Evolutionary conservation across 2,797 vertebrate genomes (phyloP), one percentile per base, ranked within the genome.

Genomic region (Cirrhinus mrigala): DNA sequence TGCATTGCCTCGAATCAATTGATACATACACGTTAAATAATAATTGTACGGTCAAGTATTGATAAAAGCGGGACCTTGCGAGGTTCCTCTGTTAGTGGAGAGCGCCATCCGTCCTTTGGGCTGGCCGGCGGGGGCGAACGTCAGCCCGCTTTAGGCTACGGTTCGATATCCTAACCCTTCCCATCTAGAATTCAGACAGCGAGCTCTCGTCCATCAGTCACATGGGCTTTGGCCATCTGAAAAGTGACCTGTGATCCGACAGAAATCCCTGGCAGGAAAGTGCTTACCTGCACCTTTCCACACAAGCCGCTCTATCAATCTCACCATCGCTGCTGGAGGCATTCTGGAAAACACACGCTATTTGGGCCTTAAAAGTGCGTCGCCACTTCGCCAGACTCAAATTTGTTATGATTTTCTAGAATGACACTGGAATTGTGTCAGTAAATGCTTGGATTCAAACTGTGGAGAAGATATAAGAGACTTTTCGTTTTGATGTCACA

Each of bases 11-110:
- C 20, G 68, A 88, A 95, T 95, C 93, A 93, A 94, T 94, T 91
- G 87, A 91, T 93, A 94, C 92, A 92, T 94, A 92, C 94, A 94
- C 92, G 93, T 95, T 95, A 95, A 95, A 95, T 95, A 95, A 96
- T 94, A 95, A 95, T 95, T 93, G 93, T 92, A 93, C 92, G 85
- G 93, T 90, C 92, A 93, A 93, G 91, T 94, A 95, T 95, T 93
- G 94, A 95, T 92, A 92, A 92, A 88, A 86, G 58, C 33, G 27
- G 71, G 83, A 71, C 80, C 70, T 70, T 46, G 9, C 37, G 74
- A 24, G 46, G 52, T 69, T 79, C 79, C 52, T 40, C 48, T 56
- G 54, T 86, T 84, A 74, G 81, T 58, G 70, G 27, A 82, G 75
- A 37, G 48, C 6, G 40, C 56, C 14, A 15, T n/a, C 83, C 64